Base-by-base conservation (phyloP, 2,888 invertebrate species). In the Isotomurus palustris region DNA sequence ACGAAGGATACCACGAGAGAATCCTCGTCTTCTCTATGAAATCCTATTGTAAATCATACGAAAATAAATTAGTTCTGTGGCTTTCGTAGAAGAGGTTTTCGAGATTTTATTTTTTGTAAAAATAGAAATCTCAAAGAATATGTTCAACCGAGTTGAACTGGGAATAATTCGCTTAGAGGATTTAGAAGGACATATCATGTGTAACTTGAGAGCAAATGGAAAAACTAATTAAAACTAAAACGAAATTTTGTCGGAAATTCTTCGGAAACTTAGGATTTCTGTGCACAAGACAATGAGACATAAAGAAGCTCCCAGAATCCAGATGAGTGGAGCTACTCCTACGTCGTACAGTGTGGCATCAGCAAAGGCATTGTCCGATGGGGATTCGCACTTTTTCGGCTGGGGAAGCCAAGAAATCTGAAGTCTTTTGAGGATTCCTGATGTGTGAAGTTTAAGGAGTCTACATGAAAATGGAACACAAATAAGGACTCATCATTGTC, bases 281-380 rank as follows among this genome's bases (percentile, higher is more conserved):
- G 51, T n/a, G 14, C 24, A 10, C n/a, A 58, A 40, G 1, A 62
- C 24, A n/a, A 49, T 10, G 10, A 21, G 27, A 36, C 62, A 58
- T 6, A 55, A 10, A 12, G 36, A 24, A 21, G 29, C 12, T 27
- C 62, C 62, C 2, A 58, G 1, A 3, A 48, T 10, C 19, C 55
- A 41, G 28, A 56, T 12, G 8, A 62, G 1, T 4, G 53, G 49
- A 10, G 52, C 50, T 17, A 49, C 49, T 1, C 55, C 58, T 19
- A 58, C 35, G n/a, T 58, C 58, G 12, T 44, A 56, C 2, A 62
- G 22, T 6, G 53, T 53, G 2, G 47, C 53, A 24, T 58, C 58
- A 0, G 41, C 41, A n/a, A 29, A 52, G 6, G 10, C 44, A 12
- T 8, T 32, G 3, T 28, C 12, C 4, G 12, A 2, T 3, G 19